These are phyloP conservation scores for Unio delphinus DNA, from an alignment of 2,888 invertebrate species.

Conservation along the genomic window DNA sequence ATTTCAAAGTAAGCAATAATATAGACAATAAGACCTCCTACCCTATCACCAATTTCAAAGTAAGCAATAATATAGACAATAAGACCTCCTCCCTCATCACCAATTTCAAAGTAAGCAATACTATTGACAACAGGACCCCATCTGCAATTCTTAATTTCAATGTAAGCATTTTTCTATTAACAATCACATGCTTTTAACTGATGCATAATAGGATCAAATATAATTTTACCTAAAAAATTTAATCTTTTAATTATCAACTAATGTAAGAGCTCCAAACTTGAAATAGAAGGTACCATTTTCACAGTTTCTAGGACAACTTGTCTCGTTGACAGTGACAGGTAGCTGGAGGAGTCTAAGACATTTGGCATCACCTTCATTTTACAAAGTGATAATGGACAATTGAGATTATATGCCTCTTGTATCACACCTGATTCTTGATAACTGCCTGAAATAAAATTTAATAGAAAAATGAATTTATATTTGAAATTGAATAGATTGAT, in stretches of 20 bases:
- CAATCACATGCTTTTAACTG: no score
- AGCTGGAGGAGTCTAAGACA: slow-evolving; percentile 19
- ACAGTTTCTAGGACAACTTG: slow-evolving; percentile 70
- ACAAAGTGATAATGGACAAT: slow-evolving; percentile 58
- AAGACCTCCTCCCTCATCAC: no score
- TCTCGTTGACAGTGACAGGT: slow-evolving; percentile 58
- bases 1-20: no score
- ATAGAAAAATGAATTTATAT: no score
- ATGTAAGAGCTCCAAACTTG: not conserved
- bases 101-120: no score
- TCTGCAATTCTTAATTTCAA: no score
- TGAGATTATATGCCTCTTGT: slow-evolving; percentile 70
- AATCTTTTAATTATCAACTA: not conserved
- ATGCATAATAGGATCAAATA: not conserved
- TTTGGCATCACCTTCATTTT: slow-evolving; percentile 3
- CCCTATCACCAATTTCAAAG: no score
- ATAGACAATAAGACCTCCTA: no score
- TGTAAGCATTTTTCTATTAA: no score
- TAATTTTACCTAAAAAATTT: not conserved
- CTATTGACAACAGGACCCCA: no score
- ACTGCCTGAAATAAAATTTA: slow-evolving; percentile 51
- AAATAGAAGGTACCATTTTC: slow-evolving; percentile 61
- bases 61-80: no score
- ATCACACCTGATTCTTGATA: slow-evolving; percentile 72
- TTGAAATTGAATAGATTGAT: no score